Evolutionary conservation across 1,140 invertebrate genomes (phyloP).

Genomic region (Acromyrmex heyeri): DNA sequence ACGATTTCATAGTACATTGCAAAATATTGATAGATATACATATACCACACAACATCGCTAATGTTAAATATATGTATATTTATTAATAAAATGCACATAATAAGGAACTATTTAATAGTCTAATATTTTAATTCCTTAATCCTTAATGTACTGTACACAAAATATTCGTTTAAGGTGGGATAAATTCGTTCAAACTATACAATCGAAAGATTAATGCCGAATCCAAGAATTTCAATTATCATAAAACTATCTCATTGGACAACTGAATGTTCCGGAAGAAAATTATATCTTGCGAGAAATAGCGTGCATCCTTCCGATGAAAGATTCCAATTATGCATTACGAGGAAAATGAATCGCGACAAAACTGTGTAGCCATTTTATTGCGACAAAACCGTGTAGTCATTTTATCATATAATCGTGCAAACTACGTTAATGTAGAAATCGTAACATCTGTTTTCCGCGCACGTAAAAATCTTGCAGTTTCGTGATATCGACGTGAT

Average conservation of each 20-base stretch:
- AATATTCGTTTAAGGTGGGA: background rate
- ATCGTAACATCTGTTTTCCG: background rate
- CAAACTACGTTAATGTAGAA: background rate
- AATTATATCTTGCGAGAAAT: background rate
- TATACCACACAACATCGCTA: background rate
- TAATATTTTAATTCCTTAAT: background rate
- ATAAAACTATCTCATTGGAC: background rate
- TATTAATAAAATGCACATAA: background rate
- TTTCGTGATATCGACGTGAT: slow-evolving; percentile 32
- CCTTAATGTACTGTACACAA: background rate
- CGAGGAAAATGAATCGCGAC: background rate
- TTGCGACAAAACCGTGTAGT: background rate
- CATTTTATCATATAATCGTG: background rate
- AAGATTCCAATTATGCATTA: slow-evolving; percentile 15
- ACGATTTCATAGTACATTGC: slow-evolving; percentile 14
- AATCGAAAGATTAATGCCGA: slow-evolving; percentile 13
- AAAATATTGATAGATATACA: background rate
- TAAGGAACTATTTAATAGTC: background rate
- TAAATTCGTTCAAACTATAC: background rate
- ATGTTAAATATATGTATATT: background rate
- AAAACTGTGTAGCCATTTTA: background rate
- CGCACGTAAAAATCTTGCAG: background rate
- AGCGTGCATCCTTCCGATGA: background rate
- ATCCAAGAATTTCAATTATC: background rate
- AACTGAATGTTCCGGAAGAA: background rate